Conservation (phyloP, 2,113 vertebrate genomes). For the Telmatochromis sp. region DNA sequence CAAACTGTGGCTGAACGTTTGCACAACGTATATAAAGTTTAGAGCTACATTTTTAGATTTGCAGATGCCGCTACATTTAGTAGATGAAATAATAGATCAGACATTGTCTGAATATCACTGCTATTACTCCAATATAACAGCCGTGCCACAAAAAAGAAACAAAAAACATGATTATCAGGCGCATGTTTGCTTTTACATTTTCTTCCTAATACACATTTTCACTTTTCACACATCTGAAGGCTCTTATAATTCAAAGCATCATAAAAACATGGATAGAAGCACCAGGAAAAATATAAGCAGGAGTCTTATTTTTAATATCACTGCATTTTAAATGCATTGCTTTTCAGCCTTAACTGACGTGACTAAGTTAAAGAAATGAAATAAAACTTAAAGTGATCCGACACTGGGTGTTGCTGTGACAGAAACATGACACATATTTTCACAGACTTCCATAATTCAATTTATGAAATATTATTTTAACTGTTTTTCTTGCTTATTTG, state of each 20-base stretch:
- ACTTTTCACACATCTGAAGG: neutral
- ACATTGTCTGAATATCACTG: neutral
- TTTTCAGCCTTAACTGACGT: neutral
- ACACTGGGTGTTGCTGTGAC: neutral
- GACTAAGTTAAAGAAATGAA: neutral
- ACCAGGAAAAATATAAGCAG: neutral
- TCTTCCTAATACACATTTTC: neutral
- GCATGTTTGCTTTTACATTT: neutral
- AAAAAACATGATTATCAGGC: accelerated
- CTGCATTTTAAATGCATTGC: neutral
- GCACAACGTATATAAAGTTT: neutral
- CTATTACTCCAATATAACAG: neutral
- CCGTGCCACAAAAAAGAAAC: neutral
- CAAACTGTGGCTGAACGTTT: neutral
- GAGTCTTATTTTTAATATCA: neutral
- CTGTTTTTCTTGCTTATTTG: neutral
- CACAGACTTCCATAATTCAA: neutral
- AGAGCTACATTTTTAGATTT: neutral
- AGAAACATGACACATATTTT: neutral
- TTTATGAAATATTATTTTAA: neutral
- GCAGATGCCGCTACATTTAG: neutral
- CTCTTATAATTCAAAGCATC: neutral
- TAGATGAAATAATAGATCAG: neutral
- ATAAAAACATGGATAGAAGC: neutral
- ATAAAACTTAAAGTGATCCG: neutral